Base-by-base conservation (phyloP, 1,140 invertebrate genomes). In the Calephelis nemesis region DNA sequence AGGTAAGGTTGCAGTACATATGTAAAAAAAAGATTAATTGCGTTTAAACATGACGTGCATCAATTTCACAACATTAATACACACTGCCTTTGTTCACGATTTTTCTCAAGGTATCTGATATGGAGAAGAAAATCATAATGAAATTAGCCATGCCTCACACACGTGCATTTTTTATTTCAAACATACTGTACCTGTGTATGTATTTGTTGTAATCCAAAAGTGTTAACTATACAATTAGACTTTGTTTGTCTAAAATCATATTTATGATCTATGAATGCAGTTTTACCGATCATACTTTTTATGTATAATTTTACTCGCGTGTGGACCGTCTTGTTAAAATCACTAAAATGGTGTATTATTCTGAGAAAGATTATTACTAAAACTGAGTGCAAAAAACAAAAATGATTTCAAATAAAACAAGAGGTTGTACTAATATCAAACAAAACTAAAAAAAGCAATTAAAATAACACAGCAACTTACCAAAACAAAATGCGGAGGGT, bases 401-500 rank as follows among this genome's bases (percentile, higher is more conserved):
- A 48, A 30, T 52, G 62, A 47, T 13, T 62, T 58, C 19, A 69
- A 70, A 58, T 58, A 65, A 71, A 76, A 49, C 45, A 65, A 71
- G 68, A 19, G 66, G 12, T 47, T 13, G 47, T 11, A 15, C 40
- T 42, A 67, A 15, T 63, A 63, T 15, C 7, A 42, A 42, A 42
- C 50, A 63, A 71, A 73, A 73, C 54, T 58, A 42, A 45, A 77
- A 78, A 73, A 77, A 67, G 42, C 63, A 74, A 74, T 68, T 70
- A 73, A 79, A 66, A 78, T 77, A 73, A 77, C 72, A 66, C 75
- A 85, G 81, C 83, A 78, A 89, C 88, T 91, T 87, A 91, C 88
- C 88, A 91, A 76, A 77, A 89, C 80, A 86, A 81, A 89, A 88
- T 91, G 87, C 81, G 88, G 85, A 79, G 88, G 83, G 68, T 91